Conservation (phyloP, 2,888 invertebrate genomes). For the Perdita meconis region DNA sequence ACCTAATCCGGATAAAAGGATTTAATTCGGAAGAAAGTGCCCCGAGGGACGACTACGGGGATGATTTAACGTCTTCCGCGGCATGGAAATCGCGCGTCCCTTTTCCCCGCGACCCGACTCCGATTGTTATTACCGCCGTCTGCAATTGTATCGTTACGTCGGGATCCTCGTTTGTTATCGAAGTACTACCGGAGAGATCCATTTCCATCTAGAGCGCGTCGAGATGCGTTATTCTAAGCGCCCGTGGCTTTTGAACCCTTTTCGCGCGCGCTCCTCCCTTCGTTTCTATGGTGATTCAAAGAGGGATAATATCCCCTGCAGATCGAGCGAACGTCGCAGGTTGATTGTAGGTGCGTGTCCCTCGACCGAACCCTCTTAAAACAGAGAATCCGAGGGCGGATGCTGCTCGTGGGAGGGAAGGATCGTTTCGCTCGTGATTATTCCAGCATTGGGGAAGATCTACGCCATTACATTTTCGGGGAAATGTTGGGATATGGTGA, state of each 20-base stretch:
- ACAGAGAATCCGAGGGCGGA: constrained; percentile 30
- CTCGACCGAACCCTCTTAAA: constrained; percentile 22
- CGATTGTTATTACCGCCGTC: constrained; percentile 11
- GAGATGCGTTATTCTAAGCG: constrained; percentile 68
- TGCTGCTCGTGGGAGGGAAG: constrained; percentile 12
- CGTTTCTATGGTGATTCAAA: constrained; percentile 71
- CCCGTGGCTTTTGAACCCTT: constrained; percentile 68
- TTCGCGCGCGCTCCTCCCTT: constrained; percentile 57
- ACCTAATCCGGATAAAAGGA: constrained; percentile 10
- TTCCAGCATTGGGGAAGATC: constrained; percentile 2
- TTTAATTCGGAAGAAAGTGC: constrained; percentile 1
- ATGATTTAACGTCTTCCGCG: not conserved
- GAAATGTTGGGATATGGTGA: not conserved
- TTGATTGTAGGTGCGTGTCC: constrained; percentile 58
- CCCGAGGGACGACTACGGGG: not conserved
- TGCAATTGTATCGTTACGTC: constrained; percentile 24
- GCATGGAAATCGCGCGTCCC: constrained; percentile 1
- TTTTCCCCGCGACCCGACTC: not conserved
- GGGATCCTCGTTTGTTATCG: constrained; percentile 25
- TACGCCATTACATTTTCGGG: constrained; percentile 2
- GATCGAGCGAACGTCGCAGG: constrained; percentile 61
- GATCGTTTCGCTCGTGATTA: constrained; percentile 27
- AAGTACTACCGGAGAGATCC: constrained; percentile 41
- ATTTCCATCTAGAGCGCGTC: constrained; percentile 60
- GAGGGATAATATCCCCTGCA: constrained; percentile 67